phyloP scores from a whole-genome alignment of 2,888 invertebrate species.

The Nymphalis urticae region DNA sequence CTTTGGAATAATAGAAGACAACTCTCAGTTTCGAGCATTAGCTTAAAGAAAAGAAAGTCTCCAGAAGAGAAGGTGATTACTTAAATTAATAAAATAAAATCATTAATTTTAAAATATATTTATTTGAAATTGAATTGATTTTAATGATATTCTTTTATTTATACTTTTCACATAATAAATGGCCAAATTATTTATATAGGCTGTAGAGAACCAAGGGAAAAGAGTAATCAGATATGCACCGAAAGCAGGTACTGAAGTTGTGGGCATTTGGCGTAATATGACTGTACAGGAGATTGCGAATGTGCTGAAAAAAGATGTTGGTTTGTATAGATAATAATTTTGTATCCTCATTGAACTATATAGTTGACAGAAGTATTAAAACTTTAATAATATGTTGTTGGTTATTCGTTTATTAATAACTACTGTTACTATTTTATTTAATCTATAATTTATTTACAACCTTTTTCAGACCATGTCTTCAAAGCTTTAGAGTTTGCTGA shows the following conservation, averaged over 20 bases:
- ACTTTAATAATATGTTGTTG: neutral
- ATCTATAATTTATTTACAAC: too few species aligned
- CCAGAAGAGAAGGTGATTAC: constrained; percentile 82
- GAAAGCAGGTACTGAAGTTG: constrained; percentile 78
- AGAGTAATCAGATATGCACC: constrained; percentile 83
- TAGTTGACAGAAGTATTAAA: neutral
- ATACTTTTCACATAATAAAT: neutral
- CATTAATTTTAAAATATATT: neutral
- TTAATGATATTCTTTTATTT: neutral
- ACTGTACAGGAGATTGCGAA: constrained; percentile 88
- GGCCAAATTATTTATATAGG: constrained; percentile 45
- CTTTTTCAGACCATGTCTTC: constrained; percentile 83
- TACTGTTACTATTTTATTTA: too few species aligned
- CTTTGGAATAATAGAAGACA: constrained; percentile 42
- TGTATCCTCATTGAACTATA: neutral
- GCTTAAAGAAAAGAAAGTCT: constrained; percentile 83
- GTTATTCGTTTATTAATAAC: too few species aligned
- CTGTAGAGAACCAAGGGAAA: constrained; percentile 57
- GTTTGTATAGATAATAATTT: constrained; percentile 59
- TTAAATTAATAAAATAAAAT: neutral
- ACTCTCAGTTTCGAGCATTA: constrained; percentile 58
- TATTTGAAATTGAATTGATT: neutral
- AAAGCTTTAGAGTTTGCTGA: constrained; percentile 85
- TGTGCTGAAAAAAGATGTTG: constrained; percentile 83
- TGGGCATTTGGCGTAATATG: constrained; percentile 91